A percentile compares a stretch with the other conserved stretches of the same genome.
These are phyloP conservation scores for Sebastes baramenuke DNA, from an alignment of 2,797 vertebrate species.

Conservation along the genomic window DNA sequence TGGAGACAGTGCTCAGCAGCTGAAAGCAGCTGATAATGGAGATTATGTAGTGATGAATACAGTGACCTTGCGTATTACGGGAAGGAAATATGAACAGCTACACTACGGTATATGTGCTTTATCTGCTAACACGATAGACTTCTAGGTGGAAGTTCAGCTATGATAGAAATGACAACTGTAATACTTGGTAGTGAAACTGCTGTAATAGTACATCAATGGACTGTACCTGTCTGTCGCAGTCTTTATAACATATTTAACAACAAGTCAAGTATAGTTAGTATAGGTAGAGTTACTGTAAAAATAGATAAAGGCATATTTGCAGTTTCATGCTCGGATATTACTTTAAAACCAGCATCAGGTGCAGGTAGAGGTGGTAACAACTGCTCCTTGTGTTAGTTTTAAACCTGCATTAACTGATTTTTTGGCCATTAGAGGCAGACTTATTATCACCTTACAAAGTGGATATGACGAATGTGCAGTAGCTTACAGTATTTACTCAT, in stretches of 20 bases:
- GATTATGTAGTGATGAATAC: conserved; percentile 25
- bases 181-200: background rate
- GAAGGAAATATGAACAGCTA: conserved; percentile 11
- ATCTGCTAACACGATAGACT: conserved; percentile 13
- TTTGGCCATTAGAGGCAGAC: background rate
- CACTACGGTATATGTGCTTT: background rate
- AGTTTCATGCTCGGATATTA: background rate
- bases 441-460: background rate
- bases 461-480: background rate
- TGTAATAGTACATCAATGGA: background rate
- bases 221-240: background rate
- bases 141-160: conserved; percentile 1
- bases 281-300: background rate
- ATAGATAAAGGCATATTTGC: background rate
- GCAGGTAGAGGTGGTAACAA: background rate
- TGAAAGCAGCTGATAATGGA: conserved; percentile 25
- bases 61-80: conserved; percentile 19
- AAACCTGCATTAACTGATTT: background rate
- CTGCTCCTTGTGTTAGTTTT: background rate
- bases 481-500: background rate
- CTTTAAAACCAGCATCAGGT: background rate
- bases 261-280: background rate
- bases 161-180: conserved; percentile 5
- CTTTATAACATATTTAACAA: background rate
- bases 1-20: conserved; percentile 27